Evolutionary conservation across 2,113 vertebrate species (phyloP), one percentile per base, ranked within the genome.

Genomic region (Oxyruncus cristatus): DNA sequence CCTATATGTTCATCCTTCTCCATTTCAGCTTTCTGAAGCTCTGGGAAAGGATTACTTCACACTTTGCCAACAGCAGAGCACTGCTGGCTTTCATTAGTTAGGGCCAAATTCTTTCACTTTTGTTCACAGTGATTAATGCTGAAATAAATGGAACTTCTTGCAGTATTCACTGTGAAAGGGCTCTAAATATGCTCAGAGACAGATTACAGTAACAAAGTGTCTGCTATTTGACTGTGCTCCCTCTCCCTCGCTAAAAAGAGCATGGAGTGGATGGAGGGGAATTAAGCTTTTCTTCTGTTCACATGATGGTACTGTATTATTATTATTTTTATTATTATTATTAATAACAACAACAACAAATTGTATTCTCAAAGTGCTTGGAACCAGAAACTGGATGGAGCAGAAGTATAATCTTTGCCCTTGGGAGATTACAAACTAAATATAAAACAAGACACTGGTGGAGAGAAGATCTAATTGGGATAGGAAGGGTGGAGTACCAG

Each of bases 91-190:
- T 77, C 76, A 84, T 77, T 92, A 93, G 59, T 14, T 3, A 17
- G 79, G 92, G 65, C 61, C 90, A 86, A 93, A 96, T 92, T 91
- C 92, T 92, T 93, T 86, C 85, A 84, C 85, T 94, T 94, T 91
- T 96, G 92, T 94, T 95, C 83, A n/a, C 50, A 65, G 52, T 93
- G 95, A 96, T 96, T 94, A 95, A 96, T 80, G 88, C 92, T 72
- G 85, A 94, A 96, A 92, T 88, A 91, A 96, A 94, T 14, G 7
- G 85, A 75, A 72, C 92, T 96, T 94, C 88, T 96, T 86, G 85
- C 76, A 92, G 88, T 61, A 52, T 72, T 93, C 76, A 16, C 74
- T 77, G 72, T 81, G 92, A 95, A 92, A 85, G 80, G 90, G 63
- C 88, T 96, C 59, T 23, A 67, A 93, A 58, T 76, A 78, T 53